Conservation (phyloP, 2,888 invertebrate species). For the Macropis europaea region DNA sequence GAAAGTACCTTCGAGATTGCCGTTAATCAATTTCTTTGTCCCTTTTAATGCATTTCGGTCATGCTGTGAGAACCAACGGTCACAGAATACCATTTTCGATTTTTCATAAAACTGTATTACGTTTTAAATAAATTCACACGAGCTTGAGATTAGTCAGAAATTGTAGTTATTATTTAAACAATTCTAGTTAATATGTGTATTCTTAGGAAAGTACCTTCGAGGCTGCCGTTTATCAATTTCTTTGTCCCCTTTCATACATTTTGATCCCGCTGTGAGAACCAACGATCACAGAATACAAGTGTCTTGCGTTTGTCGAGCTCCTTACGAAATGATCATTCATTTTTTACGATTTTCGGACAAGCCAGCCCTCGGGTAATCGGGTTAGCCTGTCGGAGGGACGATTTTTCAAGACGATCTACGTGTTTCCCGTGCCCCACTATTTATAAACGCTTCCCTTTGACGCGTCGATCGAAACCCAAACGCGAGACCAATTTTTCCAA, state of each 20-base stretch:
- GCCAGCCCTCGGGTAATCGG: slow-evolving; percentile 10
- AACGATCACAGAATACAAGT: slow-evolving; percentile 1
- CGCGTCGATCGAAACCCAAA: slow-evolving; percentile 47
- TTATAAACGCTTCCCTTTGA: slow-evolving; percentile 45
- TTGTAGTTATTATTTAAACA: too few relatives aligned
- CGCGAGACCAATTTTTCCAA: slow-evolving; percentile 47
- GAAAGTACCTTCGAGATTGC: too few relatives aligned
- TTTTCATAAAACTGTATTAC: too few relatives aligned
- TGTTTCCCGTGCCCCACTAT: slow-evolving; percentile 33
- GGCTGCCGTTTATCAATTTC: neutral
- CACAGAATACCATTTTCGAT: too few relatives aligned
- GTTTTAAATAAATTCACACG: too few relatives aligned
- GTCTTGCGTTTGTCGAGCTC: neutral
- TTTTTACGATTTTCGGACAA: slow-evolving; percentile 22
- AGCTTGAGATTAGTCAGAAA: too few relatives aligned
- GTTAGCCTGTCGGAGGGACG: slow-evolving; percentile 4
- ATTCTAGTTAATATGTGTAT: too few relatives aligned
- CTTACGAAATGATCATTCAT: slow-evolving; percentile 22
- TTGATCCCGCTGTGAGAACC: neutral
- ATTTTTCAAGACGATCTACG: slow-evolving; percentile 31
- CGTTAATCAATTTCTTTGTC: too few relatives aligned
- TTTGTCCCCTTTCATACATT: neutral
- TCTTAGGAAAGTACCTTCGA: too few relatives aligned
- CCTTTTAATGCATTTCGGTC: too few relatives aligned
- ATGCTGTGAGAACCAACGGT: too few relatives aligned